phyloP scores from a whole-genome alignment of 1,140 invertebrate species.

The Manduca sexta region DNA sequence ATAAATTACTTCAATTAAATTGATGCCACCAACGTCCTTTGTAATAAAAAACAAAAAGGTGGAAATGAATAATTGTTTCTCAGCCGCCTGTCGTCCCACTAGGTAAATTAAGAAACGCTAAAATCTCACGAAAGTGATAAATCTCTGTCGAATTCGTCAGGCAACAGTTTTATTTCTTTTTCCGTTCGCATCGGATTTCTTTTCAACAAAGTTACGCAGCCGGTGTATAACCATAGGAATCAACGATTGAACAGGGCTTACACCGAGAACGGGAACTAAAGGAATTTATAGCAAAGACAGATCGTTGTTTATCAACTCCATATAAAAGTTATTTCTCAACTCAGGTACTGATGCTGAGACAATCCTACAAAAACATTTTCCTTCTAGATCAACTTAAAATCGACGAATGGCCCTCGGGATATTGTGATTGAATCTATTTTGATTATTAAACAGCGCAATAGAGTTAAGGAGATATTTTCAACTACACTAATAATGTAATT shows the following conservation, averaged over 20 bases:
- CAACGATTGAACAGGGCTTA: not conserved
- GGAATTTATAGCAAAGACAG: not conserved
- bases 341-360: no score
- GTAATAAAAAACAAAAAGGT: conserved; percentile 10
- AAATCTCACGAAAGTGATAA: conserved; percentile 33
- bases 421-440: no score
- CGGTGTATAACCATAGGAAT: not conserved
- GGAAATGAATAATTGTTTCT: conserved; percentile 21
- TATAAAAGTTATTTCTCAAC: not conserved
- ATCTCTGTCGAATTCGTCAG: conserved; percentile 45
- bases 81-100: conserved; percentile 5
- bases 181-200: conserved; percentile 19
- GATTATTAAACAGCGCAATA: no score
- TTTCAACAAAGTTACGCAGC: conserved; percentile 31
- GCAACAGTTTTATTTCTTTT: conserved; percentile 35
- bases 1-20: not conserved
- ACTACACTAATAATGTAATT: no score
- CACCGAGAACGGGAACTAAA: not conserved
- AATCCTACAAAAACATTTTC: no score
- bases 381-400: not conserved
- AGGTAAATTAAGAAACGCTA: conserved; percentile 33
- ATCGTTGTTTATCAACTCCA: conserved; percentile 1
- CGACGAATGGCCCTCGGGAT: no score
- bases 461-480: no score
- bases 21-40: not conserved